A percentile compares a stretch with the other conserved stretches of the same genome.
These are phyloP conservation scores for Micrasema minimum DNA, from an alignment of 1,140 invertebrate species.

Conservation along the genomic window DNA sequence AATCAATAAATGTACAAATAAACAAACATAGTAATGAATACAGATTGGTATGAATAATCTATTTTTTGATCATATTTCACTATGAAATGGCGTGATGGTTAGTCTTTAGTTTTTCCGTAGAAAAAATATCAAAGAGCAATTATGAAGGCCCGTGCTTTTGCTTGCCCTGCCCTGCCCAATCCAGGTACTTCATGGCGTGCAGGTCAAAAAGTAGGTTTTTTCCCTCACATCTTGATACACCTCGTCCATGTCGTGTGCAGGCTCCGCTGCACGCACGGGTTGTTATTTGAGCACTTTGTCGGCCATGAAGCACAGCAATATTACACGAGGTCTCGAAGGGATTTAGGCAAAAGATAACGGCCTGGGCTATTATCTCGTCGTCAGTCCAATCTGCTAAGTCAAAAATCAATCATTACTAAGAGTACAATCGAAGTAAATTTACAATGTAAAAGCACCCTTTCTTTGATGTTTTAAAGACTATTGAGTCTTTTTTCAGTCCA, in stretches of 20 bases:
- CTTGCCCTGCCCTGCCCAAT: conserved; percentile 57
- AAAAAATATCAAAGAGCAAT: neutral
- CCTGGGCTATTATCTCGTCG: conserved; percentile 55
- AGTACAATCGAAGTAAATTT: too few species aligned
- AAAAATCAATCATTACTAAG: too few species aligned
- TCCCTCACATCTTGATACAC: conserved; percentile 50
- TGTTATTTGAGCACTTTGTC: conserved; percentile 68
- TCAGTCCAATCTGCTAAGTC: conserved; percentile 29
- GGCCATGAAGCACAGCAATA: conserved; percentile 64
- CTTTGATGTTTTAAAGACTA: too few species aligned
- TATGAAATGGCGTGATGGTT: too few species aligned
- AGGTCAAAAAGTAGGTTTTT: conserved; percentile 62
- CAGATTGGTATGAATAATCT: too few species aligned
- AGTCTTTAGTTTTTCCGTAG: neutral
- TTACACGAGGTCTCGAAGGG: conserved; percentile 72
- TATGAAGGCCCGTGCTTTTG: neutral
- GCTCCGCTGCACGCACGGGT: conserved; percentile 70
- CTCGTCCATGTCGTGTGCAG: conserved; percentile 70
- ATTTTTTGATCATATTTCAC: neutral
- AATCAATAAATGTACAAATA: too few species aligned
- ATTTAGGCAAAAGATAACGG: conserved; percentile 56
- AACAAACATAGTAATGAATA: too few species aligned
- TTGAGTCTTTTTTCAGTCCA: too few species aligned
- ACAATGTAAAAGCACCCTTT: too few species aligned
- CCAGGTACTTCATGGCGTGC: conserved; percentile 64